Evolutionary conservation across 2,113 vertebrate species (phyloP), one percentile per base, ranked within the genome.

Genomic region (Pelvicachromis taeniatus): DNA sequence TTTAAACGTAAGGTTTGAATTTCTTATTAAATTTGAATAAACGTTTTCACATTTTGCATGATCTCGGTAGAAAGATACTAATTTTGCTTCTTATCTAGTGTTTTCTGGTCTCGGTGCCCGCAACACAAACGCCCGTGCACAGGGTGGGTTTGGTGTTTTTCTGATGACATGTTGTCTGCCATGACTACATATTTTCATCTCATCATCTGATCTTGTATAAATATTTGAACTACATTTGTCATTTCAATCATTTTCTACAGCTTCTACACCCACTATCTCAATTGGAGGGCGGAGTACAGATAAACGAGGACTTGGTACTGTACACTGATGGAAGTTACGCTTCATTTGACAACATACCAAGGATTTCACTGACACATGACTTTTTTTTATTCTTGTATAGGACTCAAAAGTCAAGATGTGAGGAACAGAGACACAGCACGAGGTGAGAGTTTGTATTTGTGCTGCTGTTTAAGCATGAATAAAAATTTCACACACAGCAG

Each of bases 1-100:
- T 82, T 94, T 2, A 96, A 96, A 93, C 53, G 96, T 96, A 56
- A 96, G 95, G 91, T 65, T 42, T 21, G 3, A 29, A 12, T 80
- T 70, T 1, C 4, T 58, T 16, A 4, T 52, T 12, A 16, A 31
- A 17, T 77, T 1, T 16, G 2, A 85, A 54, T 21, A 17, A 4
- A 6, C 0, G 21, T 4, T 16, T 31, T 8, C 23, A 13, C 2
- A 7, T 4, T 59, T 31, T 63, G 5, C 9, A 7, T 70, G 9
- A 21, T 7, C 2, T 3, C 10, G 38, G 61, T 1, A 16, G 2
- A 21, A 19, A 38, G 4, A 31, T 35, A 9, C 4, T 0, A 0
- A 45, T 88, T 65, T 70, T 3, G 3, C 3, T 4, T 56, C 53
- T 31, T 13, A 80, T 29, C 29, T 14, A 96, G 95, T 96, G 80